Evolutionary conservation across 2,113 vertebrate genomes (phyloP).

Genomic region (Petrocephalus zakoni): DNA sequence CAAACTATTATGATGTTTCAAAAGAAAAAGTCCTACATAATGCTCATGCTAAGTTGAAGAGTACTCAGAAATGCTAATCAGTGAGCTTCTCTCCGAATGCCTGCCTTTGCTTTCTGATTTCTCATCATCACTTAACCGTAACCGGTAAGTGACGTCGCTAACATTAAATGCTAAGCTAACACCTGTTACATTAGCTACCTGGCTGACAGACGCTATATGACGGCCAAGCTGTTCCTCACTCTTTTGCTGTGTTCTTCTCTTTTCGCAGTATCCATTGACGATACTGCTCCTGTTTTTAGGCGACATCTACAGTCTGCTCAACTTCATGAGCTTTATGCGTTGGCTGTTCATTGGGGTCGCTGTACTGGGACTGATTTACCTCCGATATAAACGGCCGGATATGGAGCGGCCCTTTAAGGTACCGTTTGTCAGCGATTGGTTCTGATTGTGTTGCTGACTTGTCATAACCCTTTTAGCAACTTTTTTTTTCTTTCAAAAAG

Average conservation of each 20-base stretch:
- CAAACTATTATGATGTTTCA: background rate
- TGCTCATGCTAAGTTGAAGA: background rate
- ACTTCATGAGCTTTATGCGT: slow-evolving; percentile 94
- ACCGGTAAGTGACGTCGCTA: background rate
- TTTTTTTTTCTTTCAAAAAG: too few relatives aligned
- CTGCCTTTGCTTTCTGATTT: background rate
- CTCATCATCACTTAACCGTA: background rate
- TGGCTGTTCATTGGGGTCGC: slow-evolving; percentile 93
- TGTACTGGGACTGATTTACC: slow-evolving; percentile 85
- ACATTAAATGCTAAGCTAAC: background rate
- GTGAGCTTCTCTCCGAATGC: background rate
- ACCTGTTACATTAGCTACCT: background rate
- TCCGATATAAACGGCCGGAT: slow-evolving; percentile 82
- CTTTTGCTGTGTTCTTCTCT: background rate
- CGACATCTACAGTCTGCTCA: slow-evolving; percentile 89
- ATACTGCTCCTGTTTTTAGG: slow-evolving; percentile 84
- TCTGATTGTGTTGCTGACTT: background rate
- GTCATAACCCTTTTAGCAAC: too few relatives aligned
- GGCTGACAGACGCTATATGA: background rate
- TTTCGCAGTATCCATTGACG: slow-evolving; percentile 78
- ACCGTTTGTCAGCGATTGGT: background rate
- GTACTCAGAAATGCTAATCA: background rate
- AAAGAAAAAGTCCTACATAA: background rate
- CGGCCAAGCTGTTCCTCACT: background rate
- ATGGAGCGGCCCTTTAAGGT: slow-evolving; percentile 96